A percentile compares a stretch with the other conserved stretches of the same genome.
Evolutionary conservation across 2,113 vertebrate genomes (phyloP).

Genomic region (mouse (Mus musculus)): DNA sequence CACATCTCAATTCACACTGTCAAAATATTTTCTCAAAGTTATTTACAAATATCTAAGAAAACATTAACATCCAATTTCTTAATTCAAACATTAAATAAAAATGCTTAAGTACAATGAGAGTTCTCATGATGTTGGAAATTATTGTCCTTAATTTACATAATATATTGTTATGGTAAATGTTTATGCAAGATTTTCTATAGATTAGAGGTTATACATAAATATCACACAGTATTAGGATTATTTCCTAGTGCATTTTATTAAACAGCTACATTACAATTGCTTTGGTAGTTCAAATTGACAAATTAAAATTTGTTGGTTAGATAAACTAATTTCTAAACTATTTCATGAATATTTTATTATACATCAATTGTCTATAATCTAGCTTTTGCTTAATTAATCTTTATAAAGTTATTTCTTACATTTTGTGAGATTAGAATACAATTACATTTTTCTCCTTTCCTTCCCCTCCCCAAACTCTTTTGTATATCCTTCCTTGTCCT

Average conservation of each 20-base stretch:
- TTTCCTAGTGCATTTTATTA: neutral
- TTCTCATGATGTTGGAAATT: neutral
- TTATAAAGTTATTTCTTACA: neutral
- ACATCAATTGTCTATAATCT: neutral
- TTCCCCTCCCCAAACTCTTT: neutral
- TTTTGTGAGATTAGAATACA: neutral
- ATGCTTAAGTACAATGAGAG: neutral
- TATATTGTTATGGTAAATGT: neutral
- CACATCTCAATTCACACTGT: conserved; percentile 47
- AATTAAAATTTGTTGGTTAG: neutral
- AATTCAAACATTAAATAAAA: conserved; percentile 20
- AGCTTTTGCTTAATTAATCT: neutral
- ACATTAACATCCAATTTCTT: neutral
- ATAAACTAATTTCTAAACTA: neutral
- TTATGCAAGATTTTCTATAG: neutral
- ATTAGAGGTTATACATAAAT: neutral
- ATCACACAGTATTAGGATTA: neutral
- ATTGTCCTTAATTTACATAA: neutral
- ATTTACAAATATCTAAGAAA: conserved; percentile 62
- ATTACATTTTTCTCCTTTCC: no score
- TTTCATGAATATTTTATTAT: neutral
- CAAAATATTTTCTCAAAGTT: conserved; percentile 75
- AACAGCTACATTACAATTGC: neutral
- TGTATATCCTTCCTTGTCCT: neutral
- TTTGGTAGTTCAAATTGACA: neutral